These are phyloP conservation scores for Phyllotis vaccarum DNA, from an alignment of 2,797 vertebrate genomes.

Conservation along the genomic window DNA sequence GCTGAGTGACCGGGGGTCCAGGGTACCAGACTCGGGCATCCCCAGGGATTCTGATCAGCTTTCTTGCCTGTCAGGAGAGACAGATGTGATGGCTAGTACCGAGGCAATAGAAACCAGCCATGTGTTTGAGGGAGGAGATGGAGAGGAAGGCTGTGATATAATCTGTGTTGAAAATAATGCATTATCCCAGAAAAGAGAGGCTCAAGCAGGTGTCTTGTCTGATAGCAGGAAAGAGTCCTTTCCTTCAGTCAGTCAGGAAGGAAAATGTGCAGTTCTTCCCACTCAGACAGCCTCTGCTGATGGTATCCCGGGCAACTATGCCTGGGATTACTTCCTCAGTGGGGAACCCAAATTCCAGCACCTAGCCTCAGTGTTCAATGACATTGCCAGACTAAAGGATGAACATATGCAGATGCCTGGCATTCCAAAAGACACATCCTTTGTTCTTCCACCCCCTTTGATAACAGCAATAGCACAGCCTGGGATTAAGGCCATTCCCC, in stretches of 20 bases:
- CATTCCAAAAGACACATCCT: slow-evolving; percentile 87
- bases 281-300: slow-evolving; percentile 86
- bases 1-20: slow-evolving; percentile 77
- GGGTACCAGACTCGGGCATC: slow-evolving; percentile 89
- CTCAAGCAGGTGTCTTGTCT: slow-evolving; percentile 82
- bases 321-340: slow-evolving; percentile 91
- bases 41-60: slow-evolving; percentile 89
- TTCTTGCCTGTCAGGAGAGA: slow-evolving; percentile 90
- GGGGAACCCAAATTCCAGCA: slow-evolving; percentile 94
- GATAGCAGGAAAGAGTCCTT: slow-evolving; percentile 86
- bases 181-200: slow-evolving; percentile 81
- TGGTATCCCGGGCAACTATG: slow-evolving; percentile 85
- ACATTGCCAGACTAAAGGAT: slow-evolving; percentile 93
- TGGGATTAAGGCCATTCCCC: slow-evolving; percentile 92
- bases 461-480: slow-evolving; percentile 94
- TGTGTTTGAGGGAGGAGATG: slow-evolving; percentile 86
- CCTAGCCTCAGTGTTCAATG: slow-evolving; percentile 93
- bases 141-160: slow-evolving; percentile 83
- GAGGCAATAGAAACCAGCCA: slow-evolving; percentile 89
- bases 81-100: slow-evolving; percentile 28
- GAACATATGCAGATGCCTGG: slow-evolving; percentile 88
- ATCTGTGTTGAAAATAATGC: slow-evolving; percentile 67
- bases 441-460: slow-evolving; percentile 93
- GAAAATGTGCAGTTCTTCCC: slow-evolving; percentile 83
- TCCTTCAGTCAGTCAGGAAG: slow-evolving; percentile 83